Evolutionary conservation across 2,888 invertebrate genomes (phyloP), one percentile per base, ranked within the genome.

Genomic region (Pseudococcus longispinus): DNA sequence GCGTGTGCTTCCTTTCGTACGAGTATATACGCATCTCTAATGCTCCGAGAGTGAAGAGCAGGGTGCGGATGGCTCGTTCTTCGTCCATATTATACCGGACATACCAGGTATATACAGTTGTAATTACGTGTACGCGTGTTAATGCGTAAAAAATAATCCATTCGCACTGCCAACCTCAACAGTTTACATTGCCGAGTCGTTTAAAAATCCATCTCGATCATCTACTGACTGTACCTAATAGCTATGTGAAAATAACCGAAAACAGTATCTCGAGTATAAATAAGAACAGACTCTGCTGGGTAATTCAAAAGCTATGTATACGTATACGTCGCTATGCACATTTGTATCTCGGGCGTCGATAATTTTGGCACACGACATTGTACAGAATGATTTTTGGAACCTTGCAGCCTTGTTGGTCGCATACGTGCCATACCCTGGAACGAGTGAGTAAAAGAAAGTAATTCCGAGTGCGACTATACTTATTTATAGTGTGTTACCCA

Each of bases 1-100:
- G 83, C 83, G 51, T 83, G 55, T n/a, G 83, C 55, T 83, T 83
- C 83, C 83, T 51, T 55, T 83, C 42, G 26, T 32, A 74, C 37
- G n/a, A n/a, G n/a, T 46, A 46, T 13, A 51, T 51, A 51, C 51
- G n/a, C 51, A 51, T 51, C 51, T 51, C n/a, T 15, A 15, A 51
- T 15, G n/a, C 51, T 46, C 15, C 44, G 13, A 8, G 1, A 46
- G 15, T 13, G 44, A 13, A 15, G 15, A 5, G 51, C n/a, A 51
- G n/a, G 51, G n/a, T 51, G n/a, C 51, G 51, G 18, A 15, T n/a
- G 51, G 11, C 70, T 26, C 70, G 26, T n/a, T 51, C 51, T 11
- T 26, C 65, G 13, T 65, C 65, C 65, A 65, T 26, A n/a, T 51
- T 51, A 60, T 15, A 74, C 74, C 74, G 74, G 74, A 74, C 74